Evolutionary conservation across 2,797 vertebrate genomes (phyloP), one percentile per base, ranked within the genome.

Genomic region (Cyprinodon diabolis): DNA sequence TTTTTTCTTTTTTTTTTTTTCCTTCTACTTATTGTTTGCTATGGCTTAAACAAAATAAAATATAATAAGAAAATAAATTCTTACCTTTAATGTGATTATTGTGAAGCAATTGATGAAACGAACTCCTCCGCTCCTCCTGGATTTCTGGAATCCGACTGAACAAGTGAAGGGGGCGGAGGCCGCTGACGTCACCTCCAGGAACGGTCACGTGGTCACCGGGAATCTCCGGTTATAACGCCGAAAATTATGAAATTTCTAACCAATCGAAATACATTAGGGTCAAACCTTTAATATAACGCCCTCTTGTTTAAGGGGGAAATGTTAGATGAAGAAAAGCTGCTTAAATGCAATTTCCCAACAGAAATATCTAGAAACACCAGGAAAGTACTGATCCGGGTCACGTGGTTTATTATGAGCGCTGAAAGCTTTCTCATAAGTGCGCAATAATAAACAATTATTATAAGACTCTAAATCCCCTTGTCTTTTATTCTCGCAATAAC

Each of bases 141-240:
- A 12, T 75, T 25, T 65, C 73, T 9, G 43, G 4, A 35, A 47
- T 57, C 63, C 7, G 40, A 30, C 78, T 68, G 72, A 72, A 4
- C 77, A 1, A 66, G n/a, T 4, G 9, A 55, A 82, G 43, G 37
- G 69, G 58, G 48, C 74, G 17, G 30, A 43, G 37, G 75, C 56
- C n/a, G 30, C 3, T 88, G 84, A 90, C 89, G 82, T 37, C 84
- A 47, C 19, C 35, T 1, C 75, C 56, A 74, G 23, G 55, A 52
- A 65, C 1, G 6, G 58, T 85, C 87, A 93, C 80, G 76, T 89
- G 86, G 7, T 48, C 1, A 67, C 62, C 68, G 84, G 82, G 87
- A 84, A 78, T 71, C 85, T 73, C 84, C 74, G 68, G 8, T 54
- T 13, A 25, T 40, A 55, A 49, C 21, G 30, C 1, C 17, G 71